A percentile compares a stretch with the other conserved stretches of the same genome.
These are phyloP conservation scores for Sanderia malayensis DNA, from an alignment of 30 jellyfish, hydroid and myxozoan species.

Conservation along the genomic window DNA sequence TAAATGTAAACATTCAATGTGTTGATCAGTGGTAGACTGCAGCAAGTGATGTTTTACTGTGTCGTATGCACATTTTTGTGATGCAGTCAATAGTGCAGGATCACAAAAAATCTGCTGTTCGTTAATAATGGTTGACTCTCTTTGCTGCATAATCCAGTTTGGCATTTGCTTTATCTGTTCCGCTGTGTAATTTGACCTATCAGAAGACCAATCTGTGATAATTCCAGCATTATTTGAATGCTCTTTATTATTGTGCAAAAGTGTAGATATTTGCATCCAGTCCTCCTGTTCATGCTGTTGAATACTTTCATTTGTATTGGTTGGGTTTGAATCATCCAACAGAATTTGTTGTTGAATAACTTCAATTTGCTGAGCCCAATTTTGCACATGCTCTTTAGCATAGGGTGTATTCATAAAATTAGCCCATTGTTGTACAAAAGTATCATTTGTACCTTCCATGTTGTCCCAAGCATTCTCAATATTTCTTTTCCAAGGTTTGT, in stretches of 20 bases:
- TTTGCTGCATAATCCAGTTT: constrained; percentile 33
- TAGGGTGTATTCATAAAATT: constrained; percentile 5
- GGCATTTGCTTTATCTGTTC: constrained; percentile 42
- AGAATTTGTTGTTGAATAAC: constrained; percentile 7
- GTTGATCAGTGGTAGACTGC: neutral
- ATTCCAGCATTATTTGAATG: neutral
- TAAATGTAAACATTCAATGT: constrained; percentile 4
- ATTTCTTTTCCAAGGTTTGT: neutral
- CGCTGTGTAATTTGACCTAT: constrained; percentile 18
- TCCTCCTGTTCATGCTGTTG: constrained; percentile 39
- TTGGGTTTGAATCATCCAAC: constrained; percentile 1
- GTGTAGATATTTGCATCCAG: constrained; percentile 48
- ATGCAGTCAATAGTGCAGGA: neutral
- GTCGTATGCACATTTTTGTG: constrained; percentile 9
- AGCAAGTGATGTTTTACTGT: constrained; percentile 14
- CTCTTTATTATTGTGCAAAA: constrained; percentile 14
- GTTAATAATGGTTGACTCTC: too few relatives aligned
- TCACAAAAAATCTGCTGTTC: too few relatives aligned
- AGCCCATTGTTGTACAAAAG: constrained; percentile 10
- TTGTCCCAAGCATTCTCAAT: constrained; percentile 1
- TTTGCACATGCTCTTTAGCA: constrained; percentile 8
- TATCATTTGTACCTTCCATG: neutral
- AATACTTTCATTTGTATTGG: neutral
- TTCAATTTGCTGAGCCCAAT: constrained; percentile 22
- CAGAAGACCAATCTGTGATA: constrained; percentile 30